These are phyloP conservation scores for Teleogryllus occipitalis DNA, from an alignment of 1,140 invertebrate genomes.

Conservation along the genomic window DNA sequence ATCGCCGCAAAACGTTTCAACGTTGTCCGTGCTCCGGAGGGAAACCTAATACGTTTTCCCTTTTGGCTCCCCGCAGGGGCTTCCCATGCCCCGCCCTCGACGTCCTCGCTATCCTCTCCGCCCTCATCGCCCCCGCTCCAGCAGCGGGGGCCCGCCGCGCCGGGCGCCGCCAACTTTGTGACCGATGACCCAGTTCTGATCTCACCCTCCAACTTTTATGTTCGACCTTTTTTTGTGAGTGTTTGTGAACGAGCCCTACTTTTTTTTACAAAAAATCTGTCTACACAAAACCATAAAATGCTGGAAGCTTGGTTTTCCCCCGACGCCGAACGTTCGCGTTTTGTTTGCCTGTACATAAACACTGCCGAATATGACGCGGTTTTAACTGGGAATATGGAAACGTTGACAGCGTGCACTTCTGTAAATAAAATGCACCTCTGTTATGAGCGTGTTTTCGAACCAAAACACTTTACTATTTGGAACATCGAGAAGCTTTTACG, in stretches of 20 bases:
- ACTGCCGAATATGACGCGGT: not conserved
- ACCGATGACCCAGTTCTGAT: conserved; percentile 3
- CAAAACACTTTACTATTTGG: no score
- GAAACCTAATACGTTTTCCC: no score
- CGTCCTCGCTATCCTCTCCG: not conserved
- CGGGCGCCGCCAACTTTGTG: not conserved
- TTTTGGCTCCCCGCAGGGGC: not conserved
- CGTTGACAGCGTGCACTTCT: no score
- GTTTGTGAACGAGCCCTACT: not conserved
- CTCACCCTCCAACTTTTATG: not conserved
- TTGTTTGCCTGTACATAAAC: not conserved
- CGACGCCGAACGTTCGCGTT: not conserved
- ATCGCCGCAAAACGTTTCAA: no score
- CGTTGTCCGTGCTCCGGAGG: no score
- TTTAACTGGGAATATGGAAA: not conserved
- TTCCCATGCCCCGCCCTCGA: not conserved
- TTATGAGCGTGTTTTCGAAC: no score
- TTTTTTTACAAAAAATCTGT: not conserved
- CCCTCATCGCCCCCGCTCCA: not conserved
- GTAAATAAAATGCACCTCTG: no score
- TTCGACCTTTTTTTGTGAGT: not conserved
- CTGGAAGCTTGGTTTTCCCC: not conserved
- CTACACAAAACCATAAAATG: not conserved
- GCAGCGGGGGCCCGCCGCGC: no score
- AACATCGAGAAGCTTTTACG: no score